Base-by-base conservation (phyloP, 2,113 vertebrate species). In the Pycnonotus jocosus region DNA sequence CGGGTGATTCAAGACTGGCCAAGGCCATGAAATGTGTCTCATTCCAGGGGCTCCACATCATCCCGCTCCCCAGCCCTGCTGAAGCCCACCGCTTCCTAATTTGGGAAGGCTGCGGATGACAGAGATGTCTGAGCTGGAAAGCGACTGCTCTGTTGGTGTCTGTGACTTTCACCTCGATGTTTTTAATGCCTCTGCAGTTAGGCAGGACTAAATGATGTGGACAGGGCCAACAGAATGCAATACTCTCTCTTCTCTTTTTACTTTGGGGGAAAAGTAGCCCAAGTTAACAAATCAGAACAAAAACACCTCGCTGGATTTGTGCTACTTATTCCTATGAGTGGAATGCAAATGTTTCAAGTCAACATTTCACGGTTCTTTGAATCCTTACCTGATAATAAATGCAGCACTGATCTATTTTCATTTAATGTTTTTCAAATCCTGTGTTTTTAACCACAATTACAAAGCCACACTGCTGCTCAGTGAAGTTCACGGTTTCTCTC, bases 41-140 rank as follows among this genome's bases (percentile, higher is more conserved):
- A 95, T 92, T 74, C 92, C 96, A 95, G 64, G 88, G 77, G 40
- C 68, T 94, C 24, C 90, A 91, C 40, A 86, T 93, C 95, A 94
- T 73, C 86, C 21, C 4, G 15, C 89, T 60, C 35, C 18, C 9
- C 6, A 62, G 76, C 0, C n/a, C 51, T 18, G 51, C 74, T 37
- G 50, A 85, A 96, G 66, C 85, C 88, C 90, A 95, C 66, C 31
- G 1, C 65, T 94, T 91, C 96, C 97, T 71, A 82, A 94, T 81
- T 91, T 92, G 97, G 96, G 61, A 93, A 45, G 3, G 0, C 0
- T 25, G 48, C 31, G 21, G 81, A 64, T 45, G 68, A 68, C 12
- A 30, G 40, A 15, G 51, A 73, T 1, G 16, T 30, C 95, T 54
- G 76, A 90, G 91, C 87, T 44, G 79, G 61, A 60, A 79, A 58